phyloP scores from a whole-genome alignment of 2,888 invertebrate species.

The Drosophila meridiana region DNA sequence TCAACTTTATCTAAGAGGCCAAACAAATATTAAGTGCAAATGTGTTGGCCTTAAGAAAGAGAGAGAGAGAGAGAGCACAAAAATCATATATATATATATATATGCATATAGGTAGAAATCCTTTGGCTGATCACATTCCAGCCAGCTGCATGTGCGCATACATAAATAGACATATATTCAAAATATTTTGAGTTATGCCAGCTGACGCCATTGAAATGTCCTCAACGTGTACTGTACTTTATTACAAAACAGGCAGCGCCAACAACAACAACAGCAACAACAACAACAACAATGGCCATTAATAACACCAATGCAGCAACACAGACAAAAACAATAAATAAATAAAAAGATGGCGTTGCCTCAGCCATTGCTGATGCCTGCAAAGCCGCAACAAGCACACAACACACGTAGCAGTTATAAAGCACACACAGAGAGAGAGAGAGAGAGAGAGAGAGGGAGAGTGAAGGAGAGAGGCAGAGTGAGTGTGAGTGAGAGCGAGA shows the following conservation, averaged over 20 bases:
- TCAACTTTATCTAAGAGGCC: neutral
- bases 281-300: constrained; percentile 55
- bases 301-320: constrained; percentile 78
- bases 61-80: neutral
- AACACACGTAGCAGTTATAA: constrained; percentile 70
- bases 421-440: constrained; percentile 38
- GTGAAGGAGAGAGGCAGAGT: neutral
- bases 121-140: constrained; percentile 37
- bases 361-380: constrained; percentile 65
- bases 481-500: neutral
- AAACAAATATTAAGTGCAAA: neutral
- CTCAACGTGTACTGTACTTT: constrained; percentile 65
- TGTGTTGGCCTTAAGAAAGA: constrained; percentile 1
- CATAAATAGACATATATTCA: constrained; percentile 28
- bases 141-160: constrained; percentile 41
- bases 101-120: constrained; percentile 5
- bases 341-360: constrained; percentile 74
- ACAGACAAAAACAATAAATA: constrained; percentile 79
- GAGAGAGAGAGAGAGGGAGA: neutral
- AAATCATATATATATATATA: neutral
- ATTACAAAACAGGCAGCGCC: constrained; percentile 51
- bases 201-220: constrained; percentile 59
- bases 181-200: constrained; percentile 72
- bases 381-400: constrained; percentile 70
- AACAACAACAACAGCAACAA: constrained; percentile 19